Evolutionary conservation across 2,797 vertebrate genomes (phyloP).

Genomic region (Jordanella pulchra): DNA sequence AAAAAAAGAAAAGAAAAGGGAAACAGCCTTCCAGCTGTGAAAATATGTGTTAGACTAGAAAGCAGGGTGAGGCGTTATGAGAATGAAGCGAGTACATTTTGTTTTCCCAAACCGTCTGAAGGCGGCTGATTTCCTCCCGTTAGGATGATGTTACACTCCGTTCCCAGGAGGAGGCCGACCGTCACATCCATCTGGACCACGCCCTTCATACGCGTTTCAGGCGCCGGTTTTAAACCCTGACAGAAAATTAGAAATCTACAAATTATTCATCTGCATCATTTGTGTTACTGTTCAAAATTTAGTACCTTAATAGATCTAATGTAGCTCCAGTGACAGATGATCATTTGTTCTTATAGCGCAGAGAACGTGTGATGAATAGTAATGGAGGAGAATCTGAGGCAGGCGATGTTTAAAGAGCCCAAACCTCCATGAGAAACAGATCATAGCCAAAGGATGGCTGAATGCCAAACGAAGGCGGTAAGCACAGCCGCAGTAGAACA

Average conservation of each 20-base stretch:
- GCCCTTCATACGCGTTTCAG: background rate
- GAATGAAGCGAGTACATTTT: background rate
- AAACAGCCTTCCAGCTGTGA: no score
- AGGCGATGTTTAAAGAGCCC: slow-evolving; percentile 55
- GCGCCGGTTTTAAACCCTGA: background rate
- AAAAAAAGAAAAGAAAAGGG: background rate
- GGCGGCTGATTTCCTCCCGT: no score
- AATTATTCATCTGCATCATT: background rate
- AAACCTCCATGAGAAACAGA: slow-evolving; percentile 38
- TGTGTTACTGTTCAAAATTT: slow-evolving; percentile 7
- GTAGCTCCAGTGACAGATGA: background rate
- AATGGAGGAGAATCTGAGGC: slow-evolving; percentile 47
- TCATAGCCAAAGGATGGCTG: slow-evolving; percentile 33
- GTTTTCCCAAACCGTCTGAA: background rate
- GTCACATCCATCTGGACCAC: background rate
- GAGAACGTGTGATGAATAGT: slow-evolving; percentile 8
- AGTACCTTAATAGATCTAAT: background rate
- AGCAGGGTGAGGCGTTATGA: no score
- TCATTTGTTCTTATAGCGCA: slow-evolving; percentile 5
- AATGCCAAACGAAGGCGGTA: slow-evolving; percentile 27
- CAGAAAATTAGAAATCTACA: background rate
- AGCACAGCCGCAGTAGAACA: slow-evolving; percentile 46
- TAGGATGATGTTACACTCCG: no score
- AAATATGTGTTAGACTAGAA: no score
- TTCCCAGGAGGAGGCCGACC: background rate